phyloP scores from a whole-genome alignment of 2,113 vertebrate species.

The Elaphurus davidianus region DNA sequence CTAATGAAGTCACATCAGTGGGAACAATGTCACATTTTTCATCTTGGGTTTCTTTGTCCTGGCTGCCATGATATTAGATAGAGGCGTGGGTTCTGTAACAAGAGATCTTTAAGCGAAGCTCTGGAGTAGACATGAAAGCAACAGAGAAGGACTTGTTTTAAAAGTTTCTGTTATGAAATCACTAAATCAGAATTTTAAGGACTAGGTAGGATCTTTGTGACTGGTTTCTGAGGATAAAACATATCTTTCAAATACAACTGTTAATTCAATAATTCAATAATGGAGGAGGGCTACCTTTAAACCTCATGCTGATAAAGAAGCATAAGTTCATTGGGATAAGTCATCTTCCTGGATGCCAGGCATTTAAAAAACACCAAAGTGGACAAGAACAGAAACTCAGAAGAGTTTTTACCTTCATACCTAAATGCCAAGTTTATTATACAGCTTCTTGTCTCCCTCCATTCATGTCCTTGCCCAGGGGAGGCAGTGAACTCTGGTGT shows the following conservation, averaged over 20 bases:
- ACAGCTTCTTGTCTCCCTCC: neutral
- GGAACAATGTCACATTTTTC: neutral
- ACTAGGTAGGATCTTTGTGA: neutral
- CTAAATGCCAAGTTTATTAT: neutral
- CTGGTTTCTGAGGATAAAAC: neutral
- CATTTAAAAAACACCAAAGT: neutral
- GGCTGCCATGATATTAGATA: neutral
- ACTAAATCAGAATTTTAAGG: neutral
- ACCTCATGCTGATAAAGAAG: neutral
- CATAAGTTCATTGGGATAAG: neutral
- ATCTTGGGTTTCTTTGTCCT: conserved; percentile 12
- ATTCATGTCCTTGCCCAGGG: neutral
- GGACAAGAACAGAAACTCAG: neutral
- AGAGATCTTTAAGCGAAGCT: neutral
- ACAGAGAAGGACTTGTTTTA: neutral
- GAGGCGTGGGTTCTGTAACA: neutral
- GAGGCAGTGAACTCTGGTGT: too few species aligned
- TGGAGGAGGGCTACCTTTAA: neutral
- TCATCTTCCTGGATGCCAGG: neutral
- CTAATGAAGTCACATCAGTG: neutral
- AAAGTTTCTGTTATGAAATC: conserved; percentile 34
- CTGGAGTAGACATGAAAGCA: neutral
- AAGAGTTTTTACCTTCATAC: neutral
- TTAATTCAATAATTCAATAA: too few species aligned
- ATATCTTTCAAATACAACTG: neutral